Conservation (phyloP, 2,113 vertebrate species). For the Smithornis capensis region DNA sequence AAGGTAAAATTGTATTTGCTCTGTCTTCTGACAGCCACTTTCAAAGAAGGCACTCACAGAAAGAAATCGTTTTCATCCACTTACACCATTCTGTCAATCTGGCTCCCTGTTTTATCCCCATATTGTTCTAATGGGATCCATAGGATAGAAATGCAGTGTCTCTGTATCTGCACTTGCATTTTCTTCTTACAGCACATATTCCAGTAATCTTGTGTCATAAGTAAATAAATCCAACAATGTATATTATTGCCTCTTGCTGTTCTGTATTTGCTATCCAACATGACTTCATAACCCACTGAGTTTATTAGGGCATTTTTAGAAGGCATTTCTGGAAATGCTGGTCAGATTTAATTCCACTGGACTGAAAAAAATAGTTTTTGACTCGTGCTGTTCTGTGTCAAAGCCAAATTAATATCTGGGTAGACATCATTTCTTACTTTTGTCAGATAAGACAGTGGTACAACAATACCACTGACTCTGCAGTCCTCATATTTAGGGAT, state of each 20-base stretch:
- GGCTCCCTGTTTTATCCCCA: not conserved
- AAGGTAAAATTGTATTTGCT: not conserved
- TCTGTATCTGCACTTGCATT: not conserved
- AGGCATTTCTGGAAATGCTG: constrained; percentile 16
- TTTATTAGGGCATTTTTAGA: constrained; percentile 6
- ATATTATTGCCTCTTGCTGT: not conserved
- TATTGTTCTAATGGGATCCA: not conserved
- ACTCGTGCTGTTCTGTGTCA: not conserved
- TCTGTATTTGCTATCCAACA: not conserved
- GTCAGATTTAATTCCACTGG: not conserved
- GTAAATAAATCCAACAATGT: not conserved
- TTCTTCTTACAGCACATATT: not conserved
- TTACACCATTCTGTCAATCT: not conserved
- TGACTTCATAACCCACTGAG: constrained; percentile 12
- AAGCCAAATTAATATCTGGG: not conserved
- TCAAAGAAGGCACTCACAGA: not conserved
- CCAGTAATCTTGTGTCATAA: not conserved
- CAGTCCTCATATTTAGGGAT: not conserved
- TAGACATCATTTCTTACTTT: not conserved
- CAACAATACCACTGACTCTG: not conserved
- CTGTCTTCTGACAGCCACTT: not conserved
- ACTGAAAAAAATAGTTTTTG: not conserved
- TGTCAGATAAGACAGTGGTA: not conserved
- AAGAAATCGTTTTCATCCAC: not conserved
- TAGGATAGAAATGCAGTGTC: not conserved